phyloP scores from a whole-genome alignment of 2,888 invertebrate species.

The Pachliopta kotzebuea region DNA sequence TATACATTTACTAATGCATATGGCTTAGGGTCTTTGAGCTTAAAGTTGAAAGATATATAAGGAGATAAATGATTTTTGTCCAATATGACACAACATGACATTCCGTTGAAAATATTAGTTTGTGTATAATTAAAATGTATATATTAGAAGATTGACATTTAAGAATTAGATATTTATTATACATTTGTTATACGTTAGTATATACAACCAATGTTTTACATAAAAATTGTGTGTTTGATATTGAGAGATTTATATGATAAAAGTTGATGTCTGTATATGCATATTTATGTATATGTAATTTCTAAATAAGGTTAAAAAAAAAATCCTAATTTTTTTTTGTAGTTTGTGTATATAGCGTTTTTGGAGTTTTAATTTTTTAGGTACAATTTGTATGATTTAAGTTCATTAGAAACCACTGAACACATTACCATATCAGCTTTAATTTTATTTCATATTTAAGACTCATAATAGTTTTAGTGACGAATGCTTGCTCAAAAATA shows the following conservation, averaged over 20 bases:
- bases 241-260: not conserved
- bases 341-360: not conserved
- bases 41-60: not conserved
- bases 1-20: not conserved
- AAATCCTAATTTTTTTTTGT: not conserved
- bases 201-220: not conserved
- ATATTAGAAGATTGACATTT: not conserved
- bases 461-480: conserved; percentile 31
- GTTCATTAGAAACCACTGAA: conserved; percentile 34
- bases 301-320: not conserved
- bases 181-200: not conserved
- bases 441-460: conserved; percentile 41
- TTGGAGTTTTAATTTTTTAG: not conserved
- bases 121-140: not conserved
- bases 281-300: not conserved
- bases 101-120: conserved; percentile 12
- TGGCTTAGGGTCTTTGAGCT: not conserved
- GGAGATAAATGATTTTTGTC: not conserved
- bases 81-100: conserved; percentile 10
- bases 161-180: not conserved
- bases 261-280: not conserved
- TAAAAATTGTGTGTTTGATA: not conserved
- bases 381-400: not conserved
- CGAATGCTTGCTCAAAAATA: conserved; percentile 52
- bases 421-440: conserved; percentile 62